Percentiles rank a stretch among this genome's conserved stretches.
Evolutionary conservation across 2,113 vertebrate genomes (phyloP).

Genomic region (Toxotes chatareus): DNA sequence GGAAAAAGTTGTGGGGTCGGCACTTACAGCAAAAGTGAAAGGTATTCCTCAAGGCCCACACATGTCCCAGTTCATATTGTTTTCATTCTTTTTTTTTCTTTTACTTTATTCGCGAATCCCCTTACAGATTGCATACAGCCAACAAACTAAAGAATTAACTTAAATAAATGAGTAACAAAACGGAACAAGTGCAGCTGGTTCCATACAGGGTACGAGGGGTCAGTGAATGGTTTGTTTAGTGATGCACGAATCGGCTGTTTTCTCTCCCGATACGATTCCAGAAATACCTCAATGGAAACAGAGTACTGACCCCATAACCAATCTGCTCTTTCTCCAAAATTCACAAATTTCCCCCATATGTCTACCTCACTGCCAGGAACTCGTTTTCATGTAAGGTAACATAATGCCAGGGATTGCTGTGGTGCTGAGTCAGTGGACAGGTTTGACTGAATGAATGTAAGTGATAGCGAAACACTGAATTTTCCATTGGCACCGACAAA

Average conservation of each 20-base stretch:
- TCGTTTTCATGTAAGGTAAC: neutral
- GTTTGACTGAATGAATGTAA: neutral
- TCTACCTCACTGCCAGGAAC: neutral
- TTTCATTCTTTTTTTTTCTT: neutral
- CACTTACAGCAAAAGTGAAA: neutral
- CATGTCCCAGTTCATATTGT: neutral
- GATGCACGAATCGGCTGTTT: neutral
- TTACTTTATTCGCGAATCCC: neutral
- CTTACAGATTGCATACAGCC: neutral
- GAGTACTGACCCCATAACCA: neutral
- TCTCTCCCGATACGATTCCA: neutral
- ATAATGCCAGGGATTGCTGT: neutral
- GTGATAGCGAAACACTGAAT: neutral
- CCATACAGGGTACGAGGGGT: neutral
- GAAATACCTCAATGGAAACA: no score
- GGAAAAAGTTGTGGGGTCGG: slow-evolving; percentile 13
- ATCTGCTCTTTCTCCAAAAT: neutral
- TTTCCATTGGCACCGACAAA: neutral
- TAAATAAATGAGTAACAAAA: neutral
- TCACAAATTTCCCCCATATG: neutral
- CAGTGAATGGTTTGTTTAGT: neutral
- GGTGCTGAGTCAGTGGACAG: neutral
- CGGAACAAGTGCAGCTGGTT: neutral
- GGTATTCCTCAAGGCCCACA: neutral
- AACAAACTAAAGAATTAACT: neutral